These are phyloP conservation scores for Beris chalybata DNA, from an alignment of 2,888 invertebrate genomes.

Conservation along the genomic window DNA sequence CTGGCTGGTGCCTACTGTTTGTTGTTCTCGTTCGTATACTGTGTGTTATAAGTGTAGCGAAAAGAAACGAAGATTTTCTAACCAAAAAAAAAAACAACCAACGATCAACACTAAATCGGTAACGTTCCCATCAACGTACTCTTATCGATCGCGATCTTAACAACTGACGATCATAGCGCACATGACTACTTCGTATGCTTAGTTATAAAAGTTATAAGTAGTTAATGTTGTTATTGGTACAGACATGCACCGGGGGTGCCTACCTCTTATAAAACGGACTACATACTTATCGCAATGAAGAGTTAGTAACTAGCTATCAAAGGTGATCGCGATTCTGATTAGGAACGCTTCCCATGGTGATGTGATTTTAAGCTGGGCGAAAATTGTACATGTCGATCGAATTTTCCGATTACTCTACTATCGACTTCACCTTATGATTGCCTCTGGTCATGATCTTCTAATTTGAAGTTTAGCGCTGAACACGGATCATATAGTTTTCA, in stretches of 20 bases:
- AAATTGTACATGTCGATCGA: conserved; percentile 28
- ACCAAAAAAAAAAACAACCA: neutral
- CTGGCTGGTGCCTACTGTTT: conserved; percentile 1
- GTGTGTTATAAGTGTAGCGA: neutral
- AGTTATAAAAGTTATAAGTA: conserved; percentile 6
- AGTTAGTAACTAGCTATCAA: conserved; percentile 21
- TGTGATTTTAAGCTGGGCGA: conserved; percentile 7
- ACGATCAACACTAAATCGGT: conserved; percentile 26
- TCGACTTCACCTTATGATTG: conserved; percentile 27
- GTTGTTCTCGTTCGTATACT: conserved; percentile 21
- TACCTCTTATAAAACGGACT: neutral
- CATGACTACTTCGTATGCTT: conserved; percentile 17
- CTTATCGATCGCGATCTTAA: conserved; percentile 34
- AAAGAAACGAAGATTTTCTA: conserved; percentile 12
- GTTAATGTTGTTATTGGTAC: conserved; percentile 20
- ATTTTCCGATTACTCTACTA: conserved; percentile 17
- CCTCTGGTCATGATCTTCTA: conserved; percentile 29
- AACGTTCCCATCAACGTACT: conserved; percentile 32
- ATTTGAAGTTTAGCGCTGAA: conserved; percentile 20
- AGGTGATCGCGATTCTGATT: conserved; percentile 33
- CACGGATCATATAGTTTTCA: too few relatives aligned
- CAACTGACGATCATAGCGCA: conserved; percentile 32
- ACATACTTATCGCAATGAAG: conserved; percentile 2
- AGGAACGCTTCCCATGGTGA: conserved; percentile 33
- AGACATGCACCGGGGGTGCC: neutral